Percentiles rank a stretch among this genome's conserved stretches.
Conservation (phyloP, 2,888 invertebrate species). For the Elgonia sp. region DNA sequence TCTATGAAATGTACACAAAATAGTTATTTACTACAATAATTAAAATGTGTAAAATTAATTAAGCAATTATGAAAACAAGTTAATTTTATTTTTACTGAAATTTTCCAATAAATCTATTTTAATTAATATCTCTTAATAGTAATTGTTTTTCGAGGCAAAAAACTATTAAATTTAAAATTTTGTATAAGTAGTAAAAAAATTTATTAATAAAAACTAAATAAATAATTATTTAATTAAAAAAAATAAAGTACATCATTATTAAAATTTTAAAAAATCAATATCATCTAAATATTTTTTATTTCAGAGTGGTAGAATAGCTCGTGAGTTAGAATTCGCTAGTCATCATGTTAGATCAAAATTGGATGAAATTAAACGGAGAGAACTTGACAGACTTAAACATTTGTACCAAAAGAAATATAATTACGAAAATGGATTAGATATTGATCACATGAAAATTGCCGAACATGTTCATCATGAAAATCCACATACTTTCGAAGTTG, state of each 20-base stretch:
- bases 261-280: background rate
- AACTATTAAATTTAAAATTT: no score
- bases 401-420: conserved; percentile 91
- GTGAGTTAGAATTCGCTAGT: conserved; percentile 95
- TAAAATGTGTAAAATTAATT: background rate
- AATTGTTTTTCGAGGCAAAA: no score
- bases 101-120: no score
- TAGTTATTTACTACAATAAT: background rate
- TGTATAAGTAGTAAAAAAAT: no score
- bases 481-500: conserved; percentile 97
- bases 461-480: conserved; percentile 96
- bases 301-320: conserved; percentile 96
- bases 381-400: conserved; percentile 93
- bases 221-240: no score
- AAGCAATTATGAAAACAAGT: background rate
- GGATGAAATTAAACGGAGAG: conserved; percentile 97
- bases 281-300: conserved; percentile 76
- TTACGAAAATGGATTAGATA: conserved; percentile 90
- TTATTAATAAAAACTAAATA: no score
- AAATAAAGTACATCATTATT: conserved; percentile 51
- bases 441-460: conserved; percentile 89
- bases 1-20: no score
- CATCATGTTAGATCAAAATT: conserved; percentile 95
- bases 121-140: no score
- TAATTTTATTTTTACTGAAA: no score